Evolutionary conservation across 2,113 vertebrate species (phyloP).

Genomic region (Syngnathus floridae): DNA sequence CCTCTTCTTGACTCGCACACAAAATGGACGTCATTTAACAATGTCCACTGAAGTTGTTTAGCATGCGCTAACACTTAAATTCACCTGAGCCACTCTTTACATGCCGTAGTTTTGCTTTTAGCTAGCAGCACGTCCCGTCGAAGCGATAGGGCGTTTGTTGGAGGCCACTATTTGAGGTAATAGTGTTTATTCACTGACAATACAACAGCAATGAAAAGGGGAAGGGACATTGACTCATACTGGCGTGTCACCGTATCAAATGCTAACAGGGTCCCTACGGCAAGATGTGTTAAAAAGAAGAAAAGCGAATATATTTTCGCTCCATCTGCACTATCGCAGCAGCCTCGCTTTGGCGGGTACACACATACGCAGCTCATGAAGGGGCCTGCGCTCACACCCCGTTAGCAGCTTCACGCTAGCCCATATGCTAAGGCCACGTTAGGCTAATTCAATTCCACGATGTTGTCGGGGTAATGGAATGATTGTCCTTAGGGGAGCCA

Average conservation of each 20-base stretch:
- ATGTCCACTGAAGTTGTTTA: neutral
- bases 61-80: too few relatives aligned
- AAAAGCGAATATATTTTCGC: conserved; percentile 42
- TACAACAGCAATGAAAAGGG: neutral
- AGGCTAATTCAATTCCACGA: conserved; percentile 56
- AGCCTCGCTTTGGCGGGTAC: conserved; percentile 40
- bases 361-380: conserved; percentile 40
- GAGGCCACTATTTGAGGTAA: too few relatives aligned
- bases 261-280: conserved; percentile 15
- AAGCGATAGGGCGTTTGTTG: too few relatives aligned
- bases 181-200: too few relatives aligned
- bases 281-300: neutral
- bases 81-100: too few relatives aligned
- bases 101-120: too few relatives aligned
- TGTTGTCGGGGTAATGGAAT: neutral
- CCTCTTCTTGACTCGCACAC: neutral
- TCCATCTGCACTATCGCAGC: conserved; percentile 56
- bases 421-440: conserved; percentile 60
- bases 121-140: too few relatives aligned
- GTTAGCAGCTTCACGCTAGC: conserved; percentile 61
- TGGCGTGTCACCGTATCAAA: neutral
- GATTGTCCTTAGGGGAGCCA: neutral
- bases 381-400: conserved; percentile 57
- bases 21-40: neutral
- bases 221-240: neutral